These are phyloP conservation scores for Stenoptilia bipunctidactyla DNA, from an alignment of 2,888 invertebrate species.

Conservation along the genomic window DNA sequence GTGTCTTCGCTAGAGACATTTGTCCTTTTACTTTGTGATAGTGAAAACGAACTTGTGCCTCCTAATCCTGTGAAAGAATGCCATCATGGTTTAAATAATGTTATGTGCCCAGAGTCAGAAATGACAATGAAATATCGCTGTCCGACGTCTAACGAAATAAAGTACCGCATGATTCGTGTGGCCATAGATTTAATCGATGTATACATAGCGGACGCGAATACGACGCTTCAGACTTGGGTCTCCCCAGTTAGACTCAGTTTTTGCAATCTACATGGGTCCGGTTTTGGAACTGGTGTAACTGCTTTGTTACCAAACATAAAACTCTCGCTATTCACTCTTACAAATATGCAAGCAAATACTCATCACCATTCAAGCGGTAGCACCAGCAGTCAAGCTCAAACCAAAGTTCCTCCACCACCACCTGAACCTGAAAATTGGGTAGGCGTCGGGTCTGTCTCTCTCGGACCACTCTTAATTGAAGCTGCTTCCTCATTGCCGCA, in stretches of 20 bases:
- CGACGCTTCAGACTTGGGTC: conserved; percentile 89
- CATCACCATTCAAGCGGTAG: conserved; percentile 70
- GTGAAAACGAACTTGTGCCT: conserved; percentile 90
- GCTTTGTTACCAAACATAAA: conserved; percentile 83
- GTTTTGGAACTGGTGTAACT: conserved; percentile 90
- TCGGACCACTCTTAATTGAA: conserved; percentile 92
- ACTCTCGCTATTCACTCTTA: conserved; percentile 75
- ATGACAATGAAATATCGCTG: conserved; percentile 80
- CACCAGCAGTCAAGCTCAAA: conserved; percentile 43
- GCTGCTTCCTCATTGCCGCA: conserved; percentile 86
- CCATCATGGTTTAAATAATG: conserved; percentile 81
- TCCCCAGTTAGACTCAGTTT: conserved; percentile 90
- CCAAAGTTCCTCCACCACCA: conserved; percentile 7
- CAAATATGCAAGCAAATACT: conserved; percentile 66
- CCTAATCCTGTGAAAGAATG: conserved; percentile 85
- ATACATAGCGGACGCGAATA: conserved; percentile 90
- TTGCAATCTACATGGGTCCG: conserved; percentile 95
- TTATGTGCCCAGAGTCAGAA: conserved; percentile 78
- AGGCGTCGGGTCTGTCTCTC: conserved; percentile 90
- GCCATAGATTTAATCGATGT: conserved; percentile 92
- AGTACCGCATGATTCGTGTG: conserved; percentile 93
- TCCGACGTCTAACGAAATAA: conserved; percentile 86
- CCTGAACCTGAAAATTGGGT: conserved; percentile 83
- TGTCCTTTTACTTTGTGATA: conserved; percentile 84
- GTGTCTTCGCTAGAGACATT: conserved; percentile 91